A percentile compares a stretch with the other conserved stretches of the same genome.
Conservation (phyloP, 1,140 invertebrate species). For the Scaptomyza pallida region DNA sequence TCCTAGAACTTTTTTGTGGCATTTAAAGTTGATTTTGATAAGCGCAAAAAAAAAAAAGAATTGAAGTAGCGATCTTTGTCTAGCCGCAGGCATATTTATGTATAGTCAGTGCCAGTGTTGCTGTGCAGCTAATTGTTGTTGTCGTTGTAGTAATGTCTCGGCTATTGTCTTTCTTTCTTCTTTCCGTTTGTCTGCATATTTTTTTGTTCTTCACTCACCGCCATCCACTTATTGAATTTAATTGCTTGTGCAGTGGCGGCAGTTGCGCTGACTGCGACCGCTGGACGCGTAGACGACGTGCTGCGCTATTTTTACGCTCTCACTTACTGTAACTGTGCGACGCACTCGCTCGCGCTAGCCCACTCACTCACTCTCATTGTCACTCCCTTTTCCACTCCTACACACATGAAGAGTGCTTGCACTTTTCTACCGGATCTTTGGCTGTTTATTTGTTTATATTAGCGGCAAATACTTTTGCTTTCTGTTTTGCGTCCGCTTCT, state of each 20-base stretch:
- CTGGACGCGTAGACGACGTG: constrained; percentile 20
- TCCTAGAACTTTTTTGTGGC: constrained; percentile 54
- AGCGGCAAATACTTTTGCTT: constrained; percentile 76
- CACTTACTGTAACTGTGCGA: constrained; percentile 47
- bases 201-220: constrained; percentile 45
- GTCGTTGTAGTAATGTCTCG: constrained; percentile 14
- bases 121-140: constrained; percentile 33
- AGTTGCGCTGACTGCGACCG: background rate
- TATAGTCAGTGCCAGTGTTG: constrained; percentile 13
- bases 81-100: background rate
- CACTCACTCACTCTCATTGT: constrained; percentile 7
- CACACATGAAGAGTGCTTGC: constrained; percentile 12
- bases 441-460: constrained; percentile 80
- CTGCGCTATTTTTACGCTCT: constrained; percentile 68
- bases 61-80: constrained; percentile 20
- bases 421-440: constrained; percentile 65
- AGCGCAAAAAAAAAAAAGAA: constrained; percentile 32
- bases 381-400: constrained; percentile 33
- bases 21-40: constrained; percentile 56
- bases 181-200: constrained; percentile 50
- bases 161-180: constrained; percentile 48
- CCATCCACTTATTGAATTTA: constrained; percentile 78
- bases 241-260: constrained; percentile 58
- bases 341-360: background rate
- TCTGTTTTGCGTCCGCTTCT: constrained; percentile 48